These are phyloP conservation scores for Drosophila neonasuta DNA, from an alignment of 2,888 invertebrate species.

Conservation along the genomic window DNA sequence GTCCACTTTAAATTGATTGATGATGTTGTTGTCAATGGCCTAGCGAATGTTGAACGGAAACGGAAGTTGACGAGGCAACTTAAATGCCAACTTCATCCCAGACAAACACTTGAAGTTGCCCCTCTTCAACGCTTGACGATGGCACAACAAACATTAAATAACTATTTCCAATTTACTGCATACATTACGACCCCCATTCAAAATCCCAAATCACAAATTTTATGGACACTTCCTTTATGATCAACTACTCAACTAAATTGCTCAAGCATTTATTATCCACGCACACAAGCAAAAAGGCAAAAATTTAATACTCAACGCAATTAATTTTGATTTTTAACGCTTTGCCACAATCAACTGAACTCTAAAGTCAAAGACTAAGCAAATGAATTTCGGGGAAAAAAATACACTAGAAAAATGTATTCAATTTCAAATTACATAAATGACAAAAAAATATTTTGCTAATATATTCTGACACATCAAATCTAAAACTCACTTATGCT, in stretches of 20 bases:
- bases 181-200: slow-evolving; percentile 13
- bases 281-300: neutral
- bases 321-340: neutral
- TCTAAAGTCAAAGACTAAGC: too few relatives aligned
- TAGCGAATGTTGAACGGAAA: slow-evolving; percentile 21
- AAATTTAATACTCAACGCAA: neutral
- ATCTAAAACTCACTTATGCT: too few relatives aligned
- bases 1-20: slow-evolving; percentile 70
- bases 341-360: too few relatives aligned
- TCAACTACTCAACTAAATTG: slow-evolving; percentile 1
- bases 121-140: neutral
- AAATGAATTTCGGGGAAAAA: too few relatives aligned
- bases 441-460: too few relatives aligned
- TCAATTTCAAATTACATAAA: too few relatives aligned
- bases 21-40: slow-evolving; percentile 50
- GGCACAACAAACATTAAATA: slow-evolving; percentile 25
- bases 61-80: slow-evolving; percentile 37
- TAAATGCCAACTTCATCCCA: slow-evolving; percentile 27
- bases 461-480: too few relatives aligned
- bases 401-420: too few relatives aligned
- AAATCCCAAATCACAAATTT: slow-evolving; percentile 10
- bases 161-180: slow-evolving; percentile 27
- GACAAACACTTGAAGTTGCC: slow-evolving; percentile 9
- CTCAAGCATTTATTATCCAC: neutral
- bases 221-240: slow-evolving; percentile 10